phyloP scores from a whole-genome alignment of 2,888 invertebrate genomes.

The Microplitis deprimator region DNA sequence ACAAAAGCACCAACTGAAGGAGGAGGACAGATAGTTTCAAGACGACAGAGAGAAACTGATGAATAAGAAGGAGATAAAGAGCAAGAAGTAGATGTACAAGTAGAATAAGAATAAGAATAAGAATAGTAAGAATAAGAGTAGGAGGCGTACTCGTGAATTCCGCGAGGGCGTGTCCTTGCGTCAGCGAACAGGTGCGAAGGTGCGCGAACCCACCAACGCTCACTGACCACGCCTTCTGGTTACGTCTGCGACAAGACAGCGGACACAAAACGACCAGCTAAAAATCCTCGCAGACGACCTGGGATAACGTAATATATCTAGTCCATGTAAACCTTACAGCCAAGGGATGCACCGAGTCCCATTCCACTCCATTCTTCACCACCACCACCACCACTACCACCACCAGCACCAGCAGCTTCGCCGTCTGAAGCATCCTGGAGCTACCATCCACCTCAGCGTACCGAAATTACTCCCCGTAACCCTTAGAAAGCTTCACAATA shows the following conservation, averaged over 20 bases:
- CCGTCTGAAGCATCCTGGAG: no score
- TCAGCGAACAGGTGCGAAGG: constrained; percentile 69
- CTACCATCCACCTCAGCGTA: no score
- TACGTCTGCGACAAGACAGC: constrained; percentile 47
- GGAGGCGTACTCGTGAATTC: constrained; percentile 63
- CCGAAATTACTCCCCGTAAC: no score
- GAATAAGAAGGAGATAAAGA: not conserved
- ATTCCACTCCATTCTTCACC: constrained; percentile 52
- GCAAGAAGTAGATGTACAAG: not conserved
- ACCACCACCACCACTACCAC: constrained; percentile 3
- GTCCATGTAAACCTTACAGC: constrained; percentile 17
- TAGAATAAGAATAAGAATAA: constrained; percentile 13
- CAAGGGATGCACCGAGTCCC: not conserved
- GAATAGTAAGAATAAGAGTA: constrained; percentile 24
- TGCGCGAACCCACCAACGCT: constrained; percentile 61
- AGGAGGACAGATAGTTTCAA: no score
- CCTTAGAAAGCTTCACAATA: no score
- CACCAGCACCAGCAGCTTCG: not conserved
- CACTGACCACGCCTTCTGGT: constrained; percentile 67
- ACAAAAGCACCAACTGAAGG: not conserved
- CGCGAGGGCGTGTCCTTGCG: constrained; percentile 69
- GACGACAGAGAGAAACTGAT: not conserved
- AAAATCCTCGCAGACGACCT: constrained; percentile 34
- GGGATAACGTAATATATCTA: constrained; percentile 55
- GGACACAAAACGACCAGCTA: constrained; percentile 9